Evolutionary conservation across 2,797 vertebrate genomes (phyloP), one percentile per base, ranked within the genome.

Genomic region (Peromyscus melanophrys): DNA sequence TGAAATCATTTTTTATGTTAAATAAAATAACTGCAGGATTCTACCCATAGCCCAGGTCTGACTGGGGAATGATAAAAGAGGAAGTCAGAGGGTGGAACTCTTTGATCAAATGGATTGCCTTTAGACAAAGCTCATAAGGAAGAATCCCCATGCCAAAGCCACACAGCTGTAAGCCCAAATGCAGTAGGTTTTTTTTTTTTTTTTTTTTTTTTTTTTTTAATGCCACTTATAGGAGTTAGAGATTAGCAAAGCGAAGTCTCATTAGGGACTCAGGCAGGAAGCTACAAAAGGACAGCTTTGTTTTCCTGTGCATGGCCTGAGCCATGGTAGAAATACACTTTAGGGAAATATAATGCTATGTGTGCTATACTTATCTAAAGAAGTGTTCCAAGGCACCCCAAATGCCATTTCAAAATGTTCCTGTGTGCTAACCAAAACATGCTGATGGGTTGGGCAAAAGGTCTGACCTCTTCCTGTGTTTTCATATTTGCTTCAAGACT

Each of bases 1-100:
- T 12, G 95, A 98, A 98, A 95, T 98, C 97, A 94, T 95, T 98
- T 98, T 98, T 95, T 98, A 98, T 95, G 95, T 98, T 98, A 98
- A 98, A 97, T 97, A 98, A 98, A 98, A 97, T 94, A 96, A 98
- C 93, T 61, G 96, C 96, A 97, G 98, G 95, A 98, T 95, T 89
- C 94, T 75, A 98, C 94, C 97, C 95, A 95, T 95, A 21, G 61
- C 96, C 96, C 77, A 12, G 73, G 86, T 96, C 95, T 98, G 93
- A 71, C 80, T 92, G 97, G 0, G 34, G 97, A 96, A 93, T 67
- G 96, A 67, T 95, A 91, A 98, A 97, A 98, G 97, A 27, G 6
- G 43, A 78, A 96, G 97, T 81, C 95, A 84, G 63, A 86, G 94
- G 49, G 93, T 92, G 90, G 95, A 87, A 94, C 73, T 95, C 89